Conservation (phyloP, 2,113 vertebrate genomes). For the Pomatostomus ruficeps region DNA sequence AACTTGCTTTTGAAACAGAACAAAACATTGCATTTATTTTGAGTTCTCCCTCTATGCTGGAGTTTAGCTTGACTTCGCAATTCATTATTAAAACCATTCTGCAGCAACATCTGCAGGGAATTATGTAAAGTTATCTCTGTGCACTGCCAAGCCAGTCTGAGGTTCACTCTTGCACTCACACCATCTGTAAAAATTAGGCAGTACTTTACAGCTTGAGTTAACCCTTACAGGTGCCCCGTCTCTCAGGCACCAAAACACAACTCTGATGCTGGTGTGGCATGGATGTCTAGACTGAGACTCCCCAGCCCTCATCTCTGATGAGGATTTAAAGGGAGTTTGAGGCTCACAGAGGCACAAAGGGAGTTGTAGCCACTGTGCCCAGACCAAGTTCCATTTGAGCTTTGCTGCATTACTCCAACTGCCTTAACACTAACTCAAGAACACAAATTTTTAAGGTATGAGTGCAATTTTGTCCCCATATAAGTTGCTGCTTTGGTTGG, state of each 20-base stretch:
- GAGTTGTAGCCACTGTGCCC: neutral
- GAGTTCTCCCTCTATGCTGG: neutral
- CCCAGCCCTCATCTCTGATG: neutral
- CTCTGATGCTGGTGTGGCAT: neutral
- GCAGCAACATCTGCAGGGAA: conserved; percentile 52
- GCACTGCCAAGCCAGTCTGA: conserved; percentile 48
- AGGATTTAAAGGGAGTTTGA: neutral
- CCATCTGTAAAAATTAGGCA: conserved; percentile 53
- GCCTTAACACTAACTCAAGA: neutral
- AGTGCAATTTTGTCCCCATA: neutral
- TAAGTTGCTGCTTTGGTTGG: neutral
- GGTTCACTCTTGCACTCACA: conserved; percentile 34
- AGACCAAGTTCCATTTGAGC: neutral
- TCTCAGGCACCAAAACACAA: neutral
- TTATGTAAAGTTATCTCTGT: conserved; percentile 45
- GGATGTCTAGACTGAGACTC: neutral
- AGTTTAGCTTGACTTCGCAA: conserved; percentile 23
- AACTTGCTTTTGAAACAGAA: conserved; percentile 33
- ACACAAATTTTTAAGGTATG: neutral
- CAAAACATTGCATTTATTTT: conserved; percentile 30
- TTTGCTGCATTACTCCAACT: neutral
- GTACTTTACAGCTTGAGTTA: conserved; percentile 8
- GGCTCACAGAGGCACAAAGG: neutral
- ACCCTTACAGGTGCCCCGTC: conserved; percentile 4
- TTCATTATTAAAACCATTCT: conserved; percentile 48